Evolutionary conservation across 23 tunicate genomes (phyloP).

Genomic region (Halocynthia roretzi): DNA sequence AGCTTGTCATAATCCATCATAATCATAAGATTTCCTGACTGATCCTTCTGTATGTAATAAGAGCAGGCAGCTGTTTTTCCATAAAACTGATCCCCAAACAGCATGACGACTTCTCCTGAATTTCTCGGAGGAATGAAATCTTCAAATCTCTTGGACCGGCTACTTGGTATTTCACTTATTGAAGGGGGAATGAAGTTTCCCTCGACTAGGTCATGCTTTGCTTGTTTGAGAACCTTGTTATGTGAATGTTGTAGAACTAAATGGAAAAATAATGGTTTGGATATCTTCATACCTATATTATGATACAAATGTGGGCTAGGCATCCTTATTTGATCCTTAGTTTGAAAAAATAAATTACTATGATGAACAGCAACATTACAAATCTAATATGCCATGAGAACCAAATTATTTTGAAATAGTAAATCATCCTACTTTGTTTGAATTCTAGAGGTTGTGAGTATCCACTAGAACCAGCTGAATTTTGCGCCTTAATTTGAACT

Average conservation of each 20-base stretch:
- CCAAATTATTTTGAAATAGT: too few species aligned
- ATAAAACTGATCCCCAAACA: not conserved
- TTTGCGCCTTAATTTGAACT: not conserved
- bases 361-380: too few species aligned
- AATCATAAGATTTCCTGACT: not conserved
- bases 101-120: not conserved
- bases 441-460: not conserved
- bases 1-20: not conserved
- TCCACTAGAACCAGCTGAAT: not conserved
- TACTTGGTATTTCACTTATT: not conserved
- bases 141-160: not conserved
- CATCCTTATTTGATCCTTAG: too few species aligned
- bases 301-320: too few species aligned
- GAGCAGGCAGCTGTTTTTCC: constrained; percentile 1
- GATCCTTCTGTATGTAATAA: not conserved
- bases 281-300: too few species aligned
- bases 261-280: too few species aligned
- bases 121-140: not conserved
- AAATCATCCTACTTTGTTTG: not conserved
- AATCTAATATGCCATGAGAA: too few species aligned
- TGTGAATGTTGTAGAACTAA: not conserved
- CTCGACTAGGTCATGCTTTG: not conserved
- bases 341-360: too few species aligned
- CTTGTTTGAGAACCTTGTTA: not conserved
- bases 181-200: not conserved